Evolutionary conservation across 2,797 vertebrate genomes (phyloP).

Genomic region (Peromyscus attwateri): DNA sequence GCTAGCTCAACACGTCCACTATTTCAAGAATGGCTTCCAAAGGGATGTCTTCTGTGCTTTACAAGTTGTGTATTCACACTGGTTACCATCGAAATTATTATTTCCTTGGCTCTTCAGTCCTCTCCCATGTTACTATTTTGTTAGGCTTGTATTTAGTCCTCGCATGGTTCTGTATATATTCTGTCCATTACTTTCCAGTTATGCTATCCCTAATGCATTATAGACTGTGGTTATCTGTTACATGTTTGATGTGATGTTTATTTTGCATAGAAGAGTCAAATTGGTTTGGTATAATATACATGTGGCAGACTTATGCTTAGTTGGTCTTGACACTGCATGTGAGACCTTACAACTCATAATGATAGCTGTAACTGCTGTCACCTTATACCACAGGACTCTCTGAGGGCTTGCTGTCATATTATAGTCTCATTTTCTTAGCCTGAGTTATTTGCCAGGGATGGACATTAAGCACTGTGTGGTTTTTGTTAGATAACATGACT

Average conservation of each 20-base stretch:
- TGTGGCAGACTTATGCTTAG: background rate
- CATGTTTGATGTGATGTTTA: background rate
- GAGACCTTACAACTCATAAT: background rate
- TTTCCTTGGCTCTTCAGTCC: background rate
- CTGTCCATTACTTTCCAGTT: background rate
- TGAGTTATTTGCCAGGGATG: background rate
- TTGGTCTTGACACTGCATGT: background rate
- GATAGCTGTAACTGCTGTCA: background rate
- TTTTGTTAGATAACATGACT: background rate
- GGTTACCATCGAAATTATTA: background rate
- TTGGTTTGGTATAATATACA: background rate
- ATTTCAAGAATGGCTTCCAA: background rate
- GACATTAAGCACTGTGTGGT: background rate
- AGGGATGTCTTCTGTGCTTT: background rate
- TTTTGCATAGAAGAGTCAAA: slow-evolving; percentile 47
- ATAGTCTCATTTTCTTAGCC: background rate
- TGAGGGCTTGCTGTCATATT: background rate
- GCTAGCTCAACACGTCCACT: background rate
- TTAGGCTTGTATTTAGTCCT: background rate
- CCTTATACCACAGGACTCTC: background rate
- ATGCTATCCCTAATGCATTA: background rate
- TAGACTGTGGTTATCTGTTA: background rate
- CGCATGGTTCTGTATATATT: background rate
- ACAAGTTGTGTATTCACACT: background rate
- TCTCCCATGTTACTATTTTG: background rate